Percentiles rank a stretch among this genome's conserved stretches.
Evolutionary conservation across 2,888 invertebrate genomes (phyloP).

Genomic region (Parnassius smintheus): DNA sequence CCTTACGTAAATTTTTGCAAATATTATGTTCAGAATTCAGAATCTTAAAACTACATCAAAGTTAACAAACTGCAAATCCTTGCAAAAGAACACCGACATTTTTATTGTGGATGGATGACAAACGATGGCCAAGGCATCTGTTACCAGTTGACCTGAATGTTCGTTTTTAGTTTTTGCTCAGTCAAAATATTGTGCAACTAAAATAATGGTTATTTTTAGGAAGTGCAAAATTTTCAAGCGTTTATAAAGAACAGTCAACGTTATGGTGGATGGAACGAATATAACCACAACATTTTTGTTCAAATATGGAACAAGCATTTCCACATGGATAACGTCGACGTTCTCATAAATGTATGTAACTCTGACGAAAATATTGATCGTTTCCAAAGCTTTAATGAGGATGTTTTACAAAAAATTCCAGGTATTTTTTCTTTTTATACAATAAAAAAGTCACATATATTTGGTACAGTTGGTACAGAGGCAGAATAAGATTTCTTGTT

Average conservation of each 20-base stretch:
- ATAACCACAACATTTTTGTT: slow-evolving; percentile 78
- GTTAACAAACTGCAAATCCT: no score
- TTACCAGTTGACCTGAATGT: no score
- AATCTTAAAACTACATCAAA: no score
- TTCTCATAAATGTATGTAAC: slow-evolving; percentile 16
- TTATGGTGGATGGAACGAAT: slow-evolving; percentile 80
- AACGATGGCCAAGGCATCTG: no score
- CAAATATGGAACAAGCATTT: slow-evolving; percentile 64
- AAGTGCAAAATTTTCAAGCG: slow-evolving; percentile 78
- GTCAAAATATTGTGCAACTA: not conserved
- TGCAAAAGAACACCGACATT: no score
- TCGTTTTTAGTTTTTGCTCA: not conserved
- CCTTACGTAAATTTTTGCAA: no score
- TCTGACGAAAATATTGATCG: slow-evolving; percentile 27
- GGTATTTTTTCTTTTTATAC: slow-evolving; percentile 38
- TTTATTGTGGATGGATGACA: no score
- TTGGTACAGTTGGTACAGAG: no score
- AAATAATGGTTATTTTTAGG: slow-evolving; percentile 46
- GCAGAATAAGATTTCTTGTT: no score
- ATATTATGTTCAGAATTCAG: no score
- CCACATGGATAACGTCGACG: slow-evolving; percentile 31
- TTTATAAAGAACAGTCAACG: slow-evolving; percentile 73
- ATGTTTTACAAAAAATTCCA: slow-evolving; percentile 48
- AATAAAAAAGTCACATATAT: no score
- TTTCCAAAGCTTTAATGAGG: slow-evolving; percentile 43